Evolutionary conservation across 92 coral and sea anemone species (phyloP).

Genomic region (Siderastrea radians): DNA sequence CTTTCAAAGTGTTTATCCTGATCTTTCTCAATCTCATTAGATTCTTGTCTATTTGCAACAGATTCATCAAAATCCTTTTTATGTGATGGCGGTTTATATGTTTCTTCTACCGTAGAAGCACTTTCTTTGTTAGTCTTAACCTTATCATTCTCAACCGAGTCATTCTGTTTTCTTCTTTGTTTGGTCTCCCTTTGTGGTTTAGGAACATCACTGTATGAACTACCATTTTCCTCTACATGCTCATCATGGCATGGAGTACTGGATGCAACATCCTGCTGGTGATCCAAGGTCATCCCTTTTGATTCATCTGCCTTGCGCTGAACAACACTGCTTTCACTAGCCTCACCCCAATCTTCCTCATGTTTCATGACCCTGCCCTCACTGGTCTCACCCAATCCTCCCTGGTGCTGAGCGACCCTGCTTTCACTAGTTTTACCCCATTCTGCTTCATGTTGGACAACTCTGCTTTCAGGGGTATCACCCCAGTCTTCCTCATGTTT

Average conservation of each 20-base stretch:
- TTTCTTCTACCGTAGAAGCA: background rate
- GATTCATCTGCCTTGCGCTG: background rate
- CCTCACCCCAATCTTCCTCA: background rate
- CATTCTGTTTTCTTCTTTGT: background rate
- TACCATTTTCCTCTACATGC: background rate
- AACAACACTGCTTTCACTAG: background rate
- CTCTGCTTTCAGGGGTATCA: background rate
- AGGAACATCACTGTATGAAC: slow-evolving; percentile 2
- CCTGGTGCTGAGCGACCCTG: background rate
- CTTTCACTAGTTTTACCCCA: background rate
- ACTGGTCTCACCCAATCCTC: background rate
- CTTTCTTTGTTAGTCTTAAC: background rate
- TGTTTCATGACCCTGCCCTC: background rate
- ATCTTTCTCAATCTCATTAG: too few relatives aligned
- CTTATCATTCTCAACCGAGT: background rate
- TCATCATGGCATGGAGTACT: background rate
- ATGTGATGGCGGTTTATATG: background rate
- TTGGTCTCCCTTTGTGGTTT: slow-evolving; percentile 6
- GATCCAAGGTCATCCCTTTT: background rate
- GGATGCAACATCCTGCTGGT: slow-evolving; percentile 2
- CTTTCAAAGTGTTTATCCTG: background rate
- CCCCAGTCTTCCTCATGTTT: background rate
- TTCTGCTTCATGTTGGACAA: background rate
- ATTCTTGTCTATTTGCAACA: background rate
- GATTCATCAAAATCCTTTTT: background rate